A percentile compares a stretch with the other conserved stretches of the same genome.
phyloP scores from a whole-genome alignment of 2,113 vertebrate species.

The Arenaria interpres region DNA sequence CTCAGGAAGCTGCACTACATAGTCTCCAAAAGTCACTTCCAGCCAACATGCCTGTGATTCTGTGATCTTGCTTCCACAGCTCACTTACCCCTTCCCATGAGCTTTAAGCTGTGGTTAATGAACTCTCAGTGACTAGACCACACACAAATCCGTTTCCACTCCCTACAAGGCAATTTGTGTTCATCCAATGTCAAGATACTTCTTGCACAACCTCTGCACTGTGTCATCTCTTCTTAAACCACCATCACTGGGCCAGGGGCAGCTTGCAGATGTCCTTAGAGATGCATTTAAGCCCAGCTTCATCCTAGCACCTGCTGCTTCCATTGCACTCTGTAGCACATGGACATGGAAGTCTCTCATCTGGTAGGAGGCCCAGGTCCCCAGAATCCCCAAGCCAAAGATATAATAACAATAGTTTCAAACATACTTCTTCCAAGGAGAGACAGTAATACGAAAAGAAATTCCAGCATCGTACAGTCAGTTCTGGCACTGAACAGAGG shows the following conservation, averaged over 20 bases:
- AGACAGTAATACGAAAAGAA: neutral
- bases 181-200: neutral
- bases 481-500: neutral
- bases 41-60: neutral
- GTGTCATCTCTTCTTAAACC: neutral
- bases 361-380: neutral
- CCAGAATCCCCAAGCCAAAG: neutral
- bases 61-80: neutral
- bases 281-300: neutral
- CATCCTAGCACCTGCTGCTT: neutral
- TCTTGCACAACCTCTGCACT: neutral
- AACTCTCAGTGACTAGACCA: neutral
- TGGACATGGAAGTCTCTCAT: neutral
- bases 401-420: neutral
- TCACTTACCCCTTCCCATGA: neutral
- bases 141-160: neutral
- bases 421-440: neutral
- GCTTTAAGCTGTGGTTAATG: neutral
- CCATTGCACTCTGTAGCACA: rapidly evolving
- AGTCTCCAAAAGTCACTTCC: neutral
- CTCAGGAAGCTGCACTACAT: neutral
- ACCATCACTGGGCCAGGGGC: neutral
- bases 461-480: neutral
- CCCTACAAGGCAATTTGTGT: neutral
- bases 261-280: neutral